Evolutionary conservation across 2,888 invertebrate species (phyloP).

Genomic region (Operophtera brumata): DNA sequence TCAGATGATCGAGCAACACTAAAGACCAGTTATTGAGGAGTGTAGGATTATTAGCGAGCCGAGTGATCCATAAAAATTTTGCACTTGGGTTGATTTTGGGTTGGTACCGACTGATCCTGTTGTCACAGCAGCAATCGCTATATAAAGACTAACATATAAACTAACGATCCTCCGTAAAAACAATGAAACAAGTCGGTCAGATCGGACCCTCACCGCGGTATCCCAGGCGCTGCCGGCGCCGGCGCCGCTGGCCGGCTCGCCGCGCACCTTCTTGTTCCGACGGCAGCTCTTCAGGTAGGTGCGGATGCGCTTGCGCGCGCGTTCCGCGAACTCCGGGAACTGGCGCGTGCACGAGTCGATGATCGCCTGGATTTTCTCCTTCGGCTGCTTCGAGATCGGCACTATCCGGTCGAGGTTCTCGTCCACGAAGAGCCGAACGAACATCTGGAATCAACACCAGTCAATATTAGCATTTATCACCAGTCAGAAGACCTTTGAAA

Average conservation of each 20-base stretch:
- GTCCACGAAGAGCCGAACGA: conserved; percentile 97
- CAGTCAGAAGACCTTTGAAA: background rate
- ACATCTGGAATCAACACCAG: conserved; percentile 87
- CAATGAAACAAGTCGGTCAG: conserved; percentile 31
- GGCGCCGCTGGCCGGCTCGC: conserved; percentile 78
- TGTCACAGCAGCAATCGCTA: no score
- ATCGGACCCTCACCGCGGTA: conserved; percentile 86
- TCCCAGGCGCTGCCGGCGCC: conserved; percentile 87
- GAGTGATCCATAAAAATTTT: no score
- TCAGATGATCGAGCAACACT: no score
- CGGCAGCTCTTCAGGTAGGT: conserved; percentile 98
- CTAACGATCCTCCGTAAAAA: no score
- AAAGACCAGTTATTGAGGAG: no score
- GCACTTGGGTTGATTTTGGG: no score
- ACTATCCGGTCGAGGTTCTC: conserved; percentile 98
- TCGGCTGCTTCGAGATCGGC: conserved; percentile 98
- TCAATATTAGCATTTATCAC: background rate
- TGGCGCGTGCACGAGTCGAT: conserved; percentile 98
- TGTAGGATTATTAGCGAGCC: no score
- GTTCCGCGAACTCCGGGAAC: conserved; percentile 97
- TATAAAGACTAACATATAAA: no score
- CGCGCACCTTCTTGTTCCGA: conserved; percentile 94
- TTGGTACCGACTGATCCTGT: no score
- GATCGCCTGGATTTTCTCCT: conserved; percentile 98
- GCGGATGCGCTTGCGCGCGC: conserved; percentile 95